phyloP scores from a whole-genome alignment of 2,888 invertebrate species.

The Hirtodrosophila confusa region DNA sequence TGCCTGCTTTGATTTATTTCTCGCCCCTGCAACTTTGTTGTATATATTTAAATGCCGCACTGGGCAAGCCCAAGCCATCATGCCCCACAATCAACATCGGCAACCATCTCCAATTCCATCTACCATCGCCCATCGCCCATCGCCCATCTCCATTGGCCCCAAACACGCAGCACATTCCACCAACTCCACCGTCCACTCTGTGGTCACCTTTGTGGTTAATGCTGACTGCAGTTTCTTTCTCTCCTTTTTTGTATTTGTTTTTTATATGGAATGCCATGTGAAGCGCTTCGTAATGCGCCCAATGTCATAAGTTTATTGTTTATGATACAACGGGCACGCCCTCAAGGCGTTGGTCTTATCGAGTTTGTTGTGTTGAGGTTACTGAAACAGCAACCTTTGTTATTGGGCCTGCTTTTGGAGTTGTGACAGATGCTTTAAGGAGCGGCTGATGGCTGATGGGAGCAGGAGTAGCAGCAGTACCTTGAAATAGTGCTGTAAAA shows the following conservation, averaged over 20 bases:
- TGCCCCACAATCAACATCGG: conserved; percentile 12
- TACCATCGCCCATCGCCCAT: neutral
- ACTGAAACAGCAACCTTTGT: conserved; percentile 5
- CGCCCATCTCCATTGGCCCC: conserved; percentile 40
- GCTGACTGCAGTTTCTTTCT: conserved; percentile 46
- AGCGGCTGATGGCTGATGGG: conserved; percentile 5
- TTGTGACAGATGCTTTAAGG: conserved; percentile 22
- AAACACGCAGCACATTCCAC: conserved; percentile 53
- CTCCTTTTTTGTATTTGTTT: neutral
- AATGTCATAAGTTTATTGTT: conserved; percentile 61
- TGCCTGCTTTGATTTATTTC: conserved; percentile 45
- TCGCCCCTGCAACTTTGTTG: conserved; percentile 5
- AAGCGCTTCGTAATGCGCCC: conserved; percentile 40
- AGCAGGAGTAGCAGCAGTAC: neutral
- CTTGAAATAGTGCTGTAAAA: no score
- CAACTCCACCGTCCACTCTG: conserved; percentile 7
- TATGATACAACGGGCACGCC: conserved; percentile 58
- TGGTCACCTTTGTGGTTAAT: conserved; percentile 37
- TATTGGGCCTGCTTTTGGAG: conserved; percentile 9
- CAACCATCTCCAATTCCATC: conserved; percentile 8
- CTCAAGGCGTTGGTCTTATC: conserved; percentile 28
- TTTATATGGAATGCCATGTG: conserved; percentile 28
- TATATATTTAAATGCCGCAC: conserved; percentile 9
- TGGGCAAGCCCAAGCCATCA: conserved; percentile 28
- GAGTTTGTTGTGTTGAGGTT: neutral